Evolutionary conservation across 2,797 vertebrate species (phyloP).

Genomic region (Geotrypetes seraphini): DNA sequence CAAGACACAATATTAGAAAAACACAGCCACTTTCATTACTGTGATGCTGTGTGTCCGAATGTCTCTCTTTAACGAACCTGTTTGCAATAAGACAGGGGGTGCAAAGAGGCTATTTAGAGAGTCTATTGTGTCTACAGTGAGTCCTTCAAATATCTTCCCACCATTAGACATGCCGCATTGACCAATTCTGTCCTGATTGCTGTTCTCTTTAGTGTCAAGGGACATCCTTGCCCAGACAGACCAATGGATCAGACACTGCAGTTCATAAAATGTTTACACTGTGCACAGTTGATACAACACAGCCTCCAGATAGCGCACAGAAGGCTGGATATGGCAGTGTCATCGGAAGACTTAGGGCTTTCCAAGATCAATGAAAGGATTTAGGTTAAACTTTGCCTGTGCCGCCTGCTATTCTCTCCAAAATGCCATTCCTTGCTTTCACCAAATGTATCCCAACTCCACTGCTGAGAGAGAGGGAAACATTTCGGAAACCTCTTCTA

Average conservation of each 20-base stretch:
- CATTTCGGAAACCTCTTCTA: slow-evolving; percentile 34
- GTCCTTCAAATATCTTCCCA: slow-evolving; percentile 71
- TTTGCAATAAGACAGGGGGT: slow-evolving; percentile 73
- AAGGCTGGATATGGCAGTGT: slow-evolving; percentile 49
- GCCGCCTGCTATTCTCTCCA: too few relatives aligned
- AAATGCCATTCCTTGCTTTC: slow-evolving; percentile 37
- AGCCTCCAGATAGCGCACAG: slow-evolving; percentile 52
- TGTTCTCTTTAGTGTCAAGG: slow-evolving; percentile 63
- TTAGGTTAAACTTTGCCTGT: slow-evolving; percentile 51
- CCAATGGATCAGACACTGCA: slow-evolving; percentile 66
- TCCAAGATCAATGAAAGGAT: slow-evolving; percentile 53
- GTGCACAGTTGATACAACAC: slow-evolving; percentile 44
- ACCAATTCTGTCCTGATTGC: slow-evolving; percentile 76
- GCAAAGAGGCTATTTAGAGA: slow-evolving; percentile 76
- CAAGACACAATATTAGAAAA: slow-evolving; percentile 72
- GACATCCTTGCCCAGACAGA: slow-evolving; percentile 67
- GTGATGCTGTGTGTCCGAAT: slow-evolving; percentile 71
- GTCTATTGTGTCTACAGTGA: slow-evolving; percentile 69
- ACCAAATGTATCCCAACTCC: slow-evolving; percentile 17
- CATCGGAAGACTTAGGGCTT: slow-evolving; percentile 56
- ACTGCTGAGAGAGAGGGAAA: slow-evolving; percentile 34
- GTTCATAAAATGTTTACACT: slow-evolving; percentile 75
- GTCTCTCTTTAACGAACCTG: slow-evolving; percentile 74
- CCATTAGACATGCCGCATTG: slow-evolving; percentile 76
- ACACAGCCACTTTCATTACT: slow-evolving; percentile 72